Conservation (phyloP, 2,113 vertebrate genomes). For the Gallinago undulata region DNA sequence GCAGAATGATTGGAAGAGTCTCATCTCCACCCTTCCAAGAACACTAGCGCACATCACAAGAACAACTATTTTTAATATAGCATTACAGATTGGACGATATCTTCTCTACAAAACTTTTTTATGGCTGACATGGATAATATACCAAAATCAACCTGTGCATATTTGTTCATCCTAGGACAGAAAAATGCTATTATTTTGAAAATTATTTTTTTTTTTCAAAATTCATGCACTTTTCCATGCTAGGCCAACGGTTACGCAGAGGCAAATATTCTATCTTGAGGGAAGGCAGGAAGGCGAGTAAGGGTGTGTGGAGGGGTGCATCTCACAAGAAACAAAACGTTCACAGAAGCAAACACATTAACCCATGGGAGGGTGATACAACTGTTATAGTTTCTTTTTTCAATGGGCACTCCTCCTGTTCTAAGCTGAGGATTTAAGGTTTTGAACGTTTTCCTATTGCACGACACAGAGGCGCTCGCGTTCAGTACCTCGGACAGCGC, state of each 20-base stretch:
- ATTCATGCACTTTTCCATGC: background rate
- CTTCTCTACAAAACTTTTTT: background rate
- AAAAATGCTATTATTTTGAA: background rate
- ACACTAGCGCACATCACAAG: background rate
- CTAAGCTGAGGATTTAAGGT: accelerated
- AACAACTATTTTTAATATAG: background rate
- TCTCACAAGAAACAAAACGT: background rate
- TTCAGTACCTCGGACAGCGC: slow-evolving; percentile 2
- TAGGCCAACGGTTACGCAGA: background rate
- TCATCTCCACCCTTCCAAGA: background rate
- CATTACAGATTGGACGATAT: accelerated
- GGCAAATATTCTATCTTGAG: background rate
- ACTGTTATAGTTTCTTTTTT: background rate
- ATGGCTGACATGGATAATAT: background rate
- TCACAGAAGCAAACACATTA: background rate
- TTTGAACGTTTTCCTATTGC: background rate
- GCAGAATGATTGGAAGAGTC: background rate
- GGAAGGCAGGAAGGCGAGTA: background rate
- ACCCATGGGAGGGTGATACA: background rate
- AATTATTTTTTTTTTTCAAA: background rate
- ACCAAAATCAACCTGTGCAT: background rate
- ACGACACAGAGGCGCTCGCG: accelerated
- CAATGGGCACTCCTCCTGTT: background rate
- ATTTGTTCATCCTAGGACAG: background rate
- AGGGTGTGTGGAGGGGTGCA: accelerated